Evolutionary conservation across 1,140 invertebrate genomes (phyloP), one percentile per base, ranked within the genome.

Genomic region (Drosophila pallidifrons): DNA sequence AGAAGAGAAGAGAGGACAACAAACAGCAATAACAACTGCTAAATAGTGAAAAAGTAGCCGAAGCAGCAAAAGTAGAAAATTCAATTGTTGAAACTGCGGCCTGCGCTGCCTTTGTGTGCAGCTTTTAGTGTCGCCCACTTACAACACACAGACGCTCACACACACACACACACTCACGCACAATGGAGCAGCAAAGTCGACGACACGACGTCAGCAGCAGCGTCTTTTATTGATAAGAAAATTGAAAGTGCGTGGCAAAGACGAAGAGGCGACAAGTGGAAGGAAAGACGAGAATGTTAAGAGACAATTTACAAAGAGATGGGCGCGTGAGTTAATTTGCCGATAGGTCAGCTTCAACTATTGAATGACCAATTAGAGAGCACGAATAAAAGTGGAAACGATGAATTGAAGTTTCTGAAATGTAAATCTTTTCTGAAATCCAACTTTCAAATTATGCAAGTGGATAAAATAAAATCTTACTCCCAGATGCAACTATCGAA

Each of bases 191-290:
- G 47, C 46, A 28, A 43, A 5, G 43, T 13, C 43, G 43, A 32
- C 41, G 41, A 15, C 57, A 38, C 57, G 41, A 7, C 28, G 41
- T 8, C 20, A 61, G 32, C 45, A 16, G 58, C 58, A 54, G 41
- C 65, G 57, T 15, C 41, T 79, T 83, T 83, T 82, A 89, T 87
- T 87, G 83, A 87, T 83, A 87, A 88, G 73, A 71, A 71, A 83
- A 87, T 80, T 82, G 66, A 87, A 88, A 87, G 82, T 87, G 83
- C 80, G 83, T 83, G 58, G 69, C 54, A 68, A 82, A 75, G 51
- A 38, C 46, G 60, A 68, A 61, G 46, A 51, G 28, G 47, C 45
- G 58, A 46, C 47, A 28, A 63, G 65, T 67, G 61, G 38, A 52
- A 32, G 58, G 38, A 52, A 32, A 66, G 46, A 13, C 13, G 46